Conservation (phyloP, 1,140 invertebrate species). For the Eumeta japonica region DNA sequence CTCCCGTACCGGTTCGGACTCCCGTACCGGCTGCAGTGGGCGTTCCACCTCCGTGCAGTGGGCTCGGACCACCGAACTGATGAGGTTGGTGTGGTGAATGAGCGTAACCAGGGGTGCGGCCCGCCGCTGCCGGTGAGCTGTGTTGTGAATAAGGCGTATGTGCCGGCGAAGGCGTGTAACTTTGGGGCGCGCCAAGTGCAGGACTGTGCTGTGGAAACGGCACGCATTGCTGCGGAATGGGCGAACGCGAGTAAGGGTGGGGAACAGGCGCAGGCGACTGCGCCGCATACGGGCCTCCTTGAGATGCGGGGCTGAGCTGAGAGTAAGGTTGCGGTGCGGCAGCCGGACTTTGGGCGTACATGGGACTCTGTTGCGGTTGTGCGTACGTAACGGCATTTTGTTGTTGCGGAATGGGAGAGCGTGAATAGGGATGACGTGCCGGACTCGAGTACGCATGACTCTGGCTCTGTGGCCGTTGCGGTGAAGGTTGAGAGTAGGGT, state of each 20-base stretch:
- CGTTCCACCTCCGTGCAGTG: background rate
- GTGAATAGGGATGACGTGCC: constrained; percentile 17
- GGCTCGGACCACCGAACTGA: background rate
- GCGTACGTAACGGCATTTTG: constrained; percentile 11
- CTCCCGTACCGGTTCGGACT: constrained; percentile 6
- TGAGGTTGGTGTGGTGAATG: constrained; percentile 6
- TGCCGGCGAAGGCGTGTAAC: constrained; percentile 49
- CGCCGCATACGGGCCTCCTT: constrained; percentile 7
- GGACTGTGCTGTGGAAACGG: constrained; percentile 41
- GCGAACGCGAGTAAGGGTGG: constrained; percentile 30
- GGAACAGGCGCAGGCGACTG: constrained; percentile 15
- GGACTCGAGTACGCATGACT: constrained; percentile 20
- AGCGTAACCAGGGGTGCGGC: constrained; percentile 27
- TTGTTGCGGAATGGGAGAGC: constrained; percentile 25
- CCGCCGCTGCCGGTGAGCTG: constrained; percentile 41
- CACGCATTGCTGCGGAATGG: constrained; percentile 24
- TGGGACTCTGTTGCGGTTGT: constrained; percentile 30
- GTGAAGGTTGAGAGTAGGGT: constrained; percentile 29
- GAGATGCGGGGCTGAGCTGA: constrained; percentile 18
- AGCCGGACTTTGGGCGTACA: constrained; percentile 45
- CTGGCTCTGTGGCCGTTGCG: constrained; percentile 27
- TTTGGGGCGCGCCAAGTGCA: constrained; percentile 30
- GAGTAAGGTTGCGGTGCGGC: constrained; percentile 28
- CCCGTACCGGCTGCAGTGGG: too few relatives aligned
- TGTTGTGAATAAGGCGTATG: constrained; percentile 49